Conservation (phyloP, 2,113 vertebrate species). For the Plectropomus leopardus region DNA sequence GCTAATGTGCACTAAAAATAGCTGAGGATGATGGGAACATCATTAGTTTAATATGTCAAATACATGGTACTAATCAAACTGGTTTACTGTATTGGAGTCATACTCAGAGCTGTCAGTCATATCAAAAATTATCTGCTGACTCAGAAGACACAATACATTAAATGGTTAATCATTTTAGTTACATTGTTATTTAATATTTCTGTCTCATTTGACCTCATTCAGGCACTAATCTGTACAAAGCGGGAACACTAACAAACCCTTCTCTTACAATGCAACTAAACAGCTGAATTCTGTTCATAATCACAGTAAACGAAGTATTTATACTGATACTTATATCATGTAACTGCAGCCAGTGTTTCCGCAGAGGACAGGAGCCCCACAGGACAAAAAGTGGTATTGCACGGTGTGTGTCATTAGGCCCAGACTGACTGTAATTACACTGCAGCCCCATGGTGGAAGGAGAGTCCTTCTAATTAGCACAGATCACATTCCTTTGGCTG, state of each 20-base stretch:
- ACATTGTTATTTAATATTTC: neutral
- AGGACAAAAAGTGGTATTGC: constrained; percentile 53
- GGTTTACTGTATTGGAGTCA: no score
- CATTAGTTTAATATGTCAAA: no score
- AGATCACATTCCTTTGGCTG: constrained; percentile 86
- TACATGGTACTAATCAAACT: no score
- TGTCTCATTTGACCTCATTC: neutral
- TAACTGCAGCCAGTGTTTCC: constrained; percentile 38
- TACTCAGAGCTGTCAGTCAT: neutral
- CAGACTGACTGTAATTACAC: constrained; percentile 89
- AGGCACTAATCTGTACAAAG: constrained; percentile 19
- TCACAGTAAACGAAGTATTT: constrained; percentile 54
- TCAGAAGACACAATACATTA: neutral
- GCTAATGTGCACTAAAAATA: no score
- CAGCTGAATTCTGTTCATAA: constrained; percentile 46
- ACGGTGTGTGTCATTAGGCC: constrained; percentile 54
- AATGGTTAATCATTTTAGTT: constrained; percentile 5
- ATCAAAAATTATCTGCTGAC: neutral
- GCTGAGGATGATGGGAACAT: no score
- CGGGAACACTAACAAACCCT: constrained; percentile 29
- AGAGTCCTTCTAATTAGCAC: constrained; percentile 89
- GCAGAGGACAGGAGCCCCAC: constrained; percentile 41
- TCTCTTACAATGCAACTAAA: constrained; percentile 36
- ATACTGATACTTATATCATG: constrained; percentile 41
- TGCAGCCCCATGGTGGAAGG: constrained; percentile 82